These are phyloP conservation scores for Colossoma macropomum DNA, from an alignment of 2,113 vertebrate species.

Conservation along the genomic window DNA sequence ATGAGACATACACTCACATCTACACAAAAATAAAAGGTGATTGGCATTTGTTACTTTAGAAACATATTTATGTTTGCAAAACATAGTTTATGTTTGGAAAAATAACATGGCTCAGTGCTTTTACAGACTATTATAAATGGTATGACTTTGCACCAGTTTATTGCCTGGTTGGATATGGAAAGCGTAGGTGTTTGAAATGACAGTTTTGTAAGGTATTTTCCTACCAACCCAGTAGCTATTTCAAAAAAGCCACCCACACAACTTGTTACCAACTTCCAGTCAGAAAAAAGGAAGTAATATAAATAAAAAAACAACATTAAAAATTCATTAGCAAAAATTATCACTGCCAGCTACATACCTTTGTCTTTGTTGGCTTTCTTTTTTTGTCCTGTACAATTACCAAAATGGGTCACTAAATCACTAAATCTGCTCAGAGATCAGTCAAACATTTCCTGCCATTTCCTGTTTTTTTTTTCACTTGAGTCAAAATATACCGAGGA, in stretches of 20 bases:
- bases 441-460: slow-evolving; percentile 15
- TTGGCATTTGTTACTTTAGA: too few relatives aligned
- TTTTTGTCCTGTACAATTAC: not conserved
- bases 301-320: not conserved
- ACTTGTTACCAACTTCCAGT: not conserved
- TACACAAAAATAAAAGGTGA: too few relatives aligned
- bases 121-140: not conserved
- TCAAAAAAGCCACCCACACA: slow-evolving; percentile 48
- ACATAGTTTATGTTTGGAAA: too few relatives aligned
- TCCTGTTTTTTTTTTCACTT: slow-evolving; percentile 45
- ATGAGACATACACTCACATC: too few relatives aligned
- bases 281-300: not conserved
- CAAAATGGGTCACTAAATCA: not conserved
- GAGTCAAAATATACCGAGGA: not conserved
- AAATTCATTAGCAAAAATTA: not conserved
- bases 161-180: not conserved
- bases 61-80: too few relatives aligned
- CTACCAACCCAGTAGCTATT: slow-evolving; percentile 6
- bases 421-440: not conserved
- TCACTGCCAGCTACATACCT: not conserved
- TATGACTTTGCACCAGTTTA: not conserved
- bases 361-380: not conserved
- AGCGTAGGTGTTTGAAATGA: not conserved
- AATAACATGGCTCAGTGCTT: not conserved
- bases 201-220: slow-evolving; percentile 24